Percentiles rank a stretch among this genome's conserved stretches.
phyloP scores from a whole-genome alignment of 2,888 invertebrate genomes.

The Cheiracanthium punctorium region DNA sequence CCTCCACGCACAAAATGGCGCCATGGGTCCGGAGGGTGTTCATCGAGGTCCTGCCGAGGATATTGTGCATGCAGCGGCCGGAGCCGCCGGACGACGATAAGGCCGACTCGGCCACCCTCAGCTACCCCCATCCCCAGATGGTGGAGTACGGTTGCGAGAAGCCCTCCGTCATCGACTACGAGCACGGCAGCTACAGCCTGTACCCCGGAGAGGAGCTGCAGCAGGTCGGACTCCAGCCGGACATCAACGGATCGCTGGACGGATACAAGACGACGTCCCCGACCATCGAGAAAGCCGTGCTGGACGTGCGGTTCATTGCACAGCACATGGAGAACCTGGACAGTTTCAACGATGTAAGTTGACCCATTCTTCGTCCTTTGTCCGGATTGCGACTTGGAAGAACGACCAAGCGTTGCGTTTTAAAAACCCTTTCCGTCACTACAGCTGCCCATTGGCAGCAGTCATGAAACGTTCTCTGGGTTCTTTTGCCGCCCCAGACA shows the following conservation, averaged over 20 bases:
- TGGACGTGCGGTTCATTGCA: conserved; percentile 94
- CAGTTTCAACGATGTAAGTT: conserved; percentile 93
- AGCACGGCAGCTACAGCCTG: conserved; percentile 34
- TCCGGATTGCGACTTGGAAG: too few species aligned
- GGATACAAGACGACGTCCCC: conserved; percentile 43
- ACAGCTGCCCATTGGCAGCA: too few species aligned
- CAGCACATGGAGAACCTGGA: conserved; percentile 96
- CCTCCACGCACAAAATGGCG: conserved; percentile 93
- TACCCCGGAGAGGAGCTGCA: conserved; percentile 43
- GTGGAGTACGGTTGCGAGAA: conserved; percentile 58
- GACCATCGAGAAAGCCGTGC: conserved; percentile 87
- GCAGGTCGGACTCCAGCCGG: conserved; percentile 44
- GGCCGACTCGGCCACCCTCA: conserved; percentile 8
- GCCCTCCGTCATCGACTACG: conserved; percentile 62
- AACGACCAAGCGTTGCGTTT: too few species aligned
- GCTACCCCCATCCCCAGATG: conserved; percentile 33
- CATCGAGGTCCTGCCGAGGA: conserved; percentile 92
- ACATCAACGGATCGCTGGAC: conserved; percentile 42
- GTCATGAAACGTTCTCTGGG: too few species aligned
- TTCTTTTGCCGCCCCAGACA: too few species aligned
- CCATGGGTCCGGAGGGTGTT: conserved; percentile 91
- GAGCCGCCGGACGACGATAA: conserved; percentile 79
- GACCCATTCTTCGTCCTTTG: too few species aligned
- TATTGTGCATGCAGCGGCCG: conserved; percentile 92
- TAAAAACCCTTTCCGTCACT: too few species aligned